Evolutionary conservation across 2,797 vertebrate genomes (phyloP).

Genomic region (Hoplostethus mediterraneus): DNA sequence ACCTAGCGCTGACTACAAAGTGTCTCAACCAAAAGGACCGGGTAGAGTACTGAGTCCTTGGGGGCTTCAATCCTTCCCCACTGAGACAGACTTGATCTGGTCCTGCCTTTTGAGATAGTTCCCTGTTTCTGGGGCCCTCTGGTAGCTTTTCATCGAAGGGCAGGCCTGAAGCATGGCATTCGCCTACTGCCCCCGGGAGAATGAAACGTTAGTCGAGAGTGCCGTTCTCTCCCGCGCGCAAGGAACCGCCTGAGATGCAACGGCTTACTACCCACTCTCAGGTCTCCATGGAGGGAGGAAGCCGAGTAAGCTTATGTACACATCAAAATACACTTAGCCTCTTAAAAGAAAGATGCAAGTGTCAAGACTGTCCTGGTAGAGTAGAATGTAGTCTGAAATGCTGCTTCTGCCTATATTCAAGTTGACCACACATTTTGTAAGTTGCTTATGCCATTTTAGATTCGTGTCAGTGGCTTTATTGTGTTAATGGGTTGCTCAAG

Average conservation of each 20-base stretch:
- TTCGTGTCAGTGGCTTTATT: constrained; percentile 12
- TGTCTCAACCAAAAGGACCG: constrained; percentile 7
- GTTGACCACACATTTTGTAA: not conserved
- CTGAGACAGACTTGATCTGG: not conserved
- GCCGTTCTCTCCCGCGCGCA: not conserved
- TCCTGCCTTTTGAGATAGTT: not conserved
- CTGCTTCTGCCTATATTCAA: not conserved
- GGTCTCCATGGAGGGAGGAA: not conserved
- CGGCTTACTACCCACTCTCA: not conserved
- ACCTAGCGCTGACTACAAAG: not conserved
- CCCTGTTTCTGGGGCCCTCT: not conserved
- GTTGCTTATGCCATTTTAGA: not conserved
- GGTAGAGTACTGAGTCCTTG: not conserved
- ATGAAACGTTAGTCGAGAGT: not conserved
- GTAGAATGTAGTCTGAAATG: not conserved
- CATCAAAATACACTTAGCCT: not conserved
- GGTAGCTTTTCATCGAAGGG: not conserved
- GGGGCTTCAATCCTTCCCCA: not conserved
- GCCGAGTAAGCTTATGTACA: not conserved
- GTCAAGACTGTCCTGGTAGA: not conserved
- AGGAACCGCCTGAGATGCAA: not conserved
- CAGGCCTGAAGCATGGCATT: not conserved
- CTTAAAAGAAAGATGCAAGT: not conserved
- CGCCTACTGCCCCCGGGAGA: not conserved
- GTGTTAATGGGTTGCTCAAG: constrained; percentile 9